phyloP scores from a whole-genome alignment of 1,140 invertebrate species.

The Macrobrachium rosenbergii region DNA sequence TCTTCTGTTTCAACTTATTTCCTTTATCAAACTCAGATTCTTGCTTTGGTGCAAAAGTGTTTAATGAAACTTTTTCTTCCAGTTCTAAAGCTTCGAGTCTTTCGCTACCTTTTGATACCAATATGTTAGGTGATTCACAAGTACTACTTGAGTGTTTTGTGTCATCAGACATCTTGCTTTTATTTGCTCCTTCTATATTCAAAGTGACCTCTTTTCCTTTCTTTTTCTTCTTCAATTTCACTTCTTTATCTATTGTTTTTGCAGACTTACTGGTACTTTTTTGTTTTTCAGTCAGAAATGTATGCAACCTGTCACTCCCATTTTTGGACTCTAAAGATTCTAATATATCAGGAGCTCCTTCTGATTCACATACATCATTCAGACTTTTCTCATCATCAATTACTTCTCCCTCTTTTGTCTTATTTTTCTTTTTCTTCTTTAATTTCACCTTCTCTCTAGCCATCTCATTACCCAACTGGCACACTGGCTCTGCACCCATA shows the following conservation, averaged over 20 bases:
- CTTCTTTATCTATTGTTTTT: background rate
- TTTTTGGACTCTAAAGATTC: background rate
- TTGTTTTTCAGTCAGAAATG: too few species aligned
- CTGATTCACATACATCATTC: background rate
- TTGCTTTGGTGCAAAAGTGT: background rate
- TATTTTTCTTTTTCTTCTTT: constrained; percentile 11
- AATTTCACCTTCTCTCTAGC: background rate
- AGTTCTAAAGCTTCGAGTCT: too few species aligned
- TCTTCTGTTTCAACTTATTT: background rate
- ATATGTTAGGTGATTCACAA: too few species aligned
- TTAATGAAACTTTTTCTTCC: background rate
- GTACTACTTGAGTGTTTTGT: too few species aligned
- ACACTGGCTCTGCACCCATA: background rate
- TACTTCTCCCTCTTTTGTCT: background rate
- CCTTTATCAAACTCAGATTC: background rate
- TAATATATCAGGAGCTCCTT: background rate
- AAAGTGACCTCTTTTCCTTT: background rate
- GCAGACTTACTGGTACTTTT: too few species aligned
- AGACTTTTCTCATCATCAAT: too few species aligned
- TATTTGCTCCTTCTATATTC: background rate
- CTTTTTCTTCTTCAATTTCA: constrained; percentile 16
- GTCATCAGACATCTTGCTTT: too few species aligned
- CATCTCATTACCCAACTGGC: background rate
- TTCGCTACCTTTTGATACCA: too few species aligned
- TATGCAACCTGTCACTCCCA: too few species aligned